A percentile compares a stretch with the other conserved stretches of the same genome.
Conservation (phyloP, 2,113 vertebrate species). For the Hydrochoerus hydrochaeris region DNA sequence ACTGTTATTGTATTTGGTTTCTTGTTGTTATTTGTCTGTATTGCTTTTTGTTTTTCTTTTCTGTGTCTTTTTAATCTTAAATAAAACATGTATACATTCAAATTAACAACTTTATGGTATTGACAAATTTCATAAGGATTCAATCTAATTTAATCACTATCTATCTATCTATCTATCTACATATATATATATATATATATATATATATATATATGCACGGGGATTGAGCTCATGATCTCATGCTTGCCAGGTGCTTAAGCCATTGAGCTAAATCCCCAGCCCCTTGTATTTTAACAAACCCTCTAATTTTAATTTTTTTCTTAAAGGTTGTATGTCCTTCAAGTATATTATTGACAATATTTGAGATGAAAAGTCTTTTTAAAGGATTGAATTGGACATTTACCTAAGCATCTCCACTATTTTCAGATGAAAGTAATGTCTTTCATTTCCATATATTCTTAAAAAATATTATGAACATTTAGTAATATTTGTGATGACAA, state of each 20-base stretch:
- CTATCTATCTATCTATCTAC: too few species aligned
- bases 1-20: too few species aligned
- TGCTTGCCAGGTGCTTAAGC: too few species aligned
- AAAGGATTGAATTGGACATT: not conserved
- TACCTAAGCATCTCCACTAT: not conserved
- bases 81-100: not conserved
- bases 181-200: too few species aligned
- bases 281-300: too few species aligned
- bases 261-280: too few species aligned
- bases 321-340: slow-evolving; percentile 1
- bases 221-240: too few species aligned
- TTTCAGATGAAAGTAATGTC: not conserved
- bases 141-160: slow-evolving; percentile 16
- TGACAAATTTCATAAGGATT: slow-evolving; percentile 47
- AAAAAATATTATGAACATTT: slow-evolving; percentile 49
- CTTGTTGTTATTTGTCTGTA: too few species aligned
- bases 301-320: slow-evolving; percentile 42
- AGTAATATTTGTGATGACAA: not conserved
- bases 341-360: not conserved
- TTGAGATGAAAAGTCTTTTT: not conserved
- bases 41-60: too few species aligned
- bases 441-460: slow-evolving; percentile 19
- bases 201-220: too few species aligned
- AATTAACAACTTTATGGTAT: not conserved
- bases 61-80: too few species aligned